Percentiles rank a stretch among this genome's conserved stretches.
Evolutionary conservation across 1,140 invertebrate genomes (phyloP).

Genomic region (Ips typographus): DNA sequence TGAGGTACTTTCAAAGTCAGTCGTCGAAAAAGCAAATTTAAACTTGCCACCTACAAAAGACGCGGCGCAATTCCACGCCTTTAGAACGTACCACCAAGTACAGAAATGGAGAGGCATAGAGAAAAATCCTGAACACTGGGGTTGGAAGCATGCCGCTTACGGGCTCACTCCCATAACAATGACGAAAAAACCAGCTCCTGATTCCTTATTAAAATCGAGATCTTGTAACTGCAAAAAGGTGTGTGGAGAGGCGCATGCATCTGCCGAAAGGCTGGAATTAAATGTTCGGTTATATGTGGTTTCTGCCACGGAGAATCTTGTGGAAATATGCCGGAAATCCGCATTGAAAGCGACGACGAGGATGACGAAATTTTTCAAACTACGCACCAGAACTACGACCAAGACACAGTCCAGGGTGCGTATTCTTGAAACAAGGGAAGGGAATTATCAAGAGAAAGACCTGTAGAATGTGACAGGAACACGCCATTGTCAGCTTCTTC

Average conservation of each 20-base stretch:
- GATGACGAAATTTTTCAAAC: no score
- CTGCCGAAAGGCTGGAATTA: background rate
- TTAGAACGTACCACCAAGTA: background rate
- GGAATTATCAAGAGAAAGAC: no score
- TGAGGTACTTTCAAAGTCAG: no score
- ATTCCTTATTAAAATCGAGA: background rate
- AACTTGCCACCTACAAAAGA: background rate
- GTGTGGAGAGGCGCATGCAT: background rate
- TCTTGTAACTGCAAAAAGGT: slow-evolving; percentile 1
- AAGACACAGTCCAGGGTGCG: no score
- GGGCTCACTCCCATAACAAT: background rate
- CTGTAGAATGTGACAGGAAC: no score
- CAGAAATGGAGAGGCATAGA: background rate
- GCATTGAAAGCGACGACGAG: background rate
- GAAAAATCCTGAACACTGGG: background rate
- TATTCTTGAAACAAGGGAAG: no score
- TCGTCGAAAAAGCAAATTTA: background rate
- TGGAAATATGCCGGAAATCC: background rate
- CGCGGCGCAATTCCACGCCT: background rate
- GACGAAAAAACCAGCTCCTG: background rate
- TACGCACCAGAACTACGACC: no score
- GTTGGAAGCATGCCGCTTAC: background rate
- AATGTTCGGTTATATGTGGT: background rate
- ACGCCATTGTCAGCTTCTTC: no score
- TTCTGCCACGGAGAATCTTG: background rate